phyloP scores from a whole-genome alignment of 2,888 invertebrate species.

The Aspidiotus rigidus region DNA sequence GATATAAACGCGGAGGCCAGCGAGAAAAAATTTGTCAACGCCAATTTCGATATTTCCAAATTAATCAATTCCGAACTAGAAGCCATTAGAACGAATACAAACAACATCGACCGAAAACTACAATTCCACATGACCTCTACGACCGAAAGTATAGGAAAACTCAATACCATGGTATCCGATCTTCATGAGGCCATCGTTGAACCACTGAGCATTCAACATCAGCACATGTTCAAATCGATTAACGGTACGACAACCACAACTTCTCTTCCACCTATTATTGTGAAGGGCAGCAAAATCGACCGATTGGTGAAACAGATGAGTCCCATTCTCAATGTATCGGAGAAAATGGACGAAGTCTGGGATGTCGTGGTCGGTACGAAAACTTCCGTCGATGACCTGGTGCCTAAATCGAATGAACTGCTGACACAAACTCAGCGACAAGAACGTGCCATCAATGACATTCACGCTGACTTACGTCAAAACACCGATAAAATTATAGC shows the following conservation, averaged over 20 bases:
- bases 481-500: constrained; percentile 81
- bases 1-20: constrained; percentile 80
- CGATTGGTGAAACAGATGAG: constrained; percentile 69
- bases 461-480: constrained; percentile 67
- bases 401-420: constrained; percentile 77
- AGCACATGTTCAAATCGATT: constrained; percentile 45
- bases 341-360: constrained; percentile 88
- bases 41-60: constrained; percentile 75
- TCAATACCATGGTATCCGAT: constrained; percentile 67
- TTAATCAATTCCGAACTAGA: constrained; percentile 73
- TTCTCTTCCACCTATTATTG: constrained; percentile 49
- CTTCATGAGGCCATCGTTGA: constrained; percentile 76
- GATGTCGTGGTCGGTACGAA: constrained; percentile 81
- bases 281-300: constrained; percentile 66
- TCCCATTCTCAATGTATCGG: constrained; percentile 71
- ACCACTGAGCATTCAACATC: constrained; percentile 47
- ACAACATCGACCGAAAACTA: constrained; percentile 54
- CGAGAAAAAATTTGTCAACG: constrained; percentile 74
- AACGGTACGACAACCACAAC: constrained; percentile 44
- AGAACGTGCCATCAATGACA: constrained; percentile 76
- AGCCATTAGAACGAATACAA: constrained; percentile 63
- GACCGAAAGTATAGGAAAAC: constrained; percentile 55
- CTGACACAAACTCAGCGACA: constrained; percentile 77
- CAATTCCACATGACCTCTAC: constrained; percentile 73
- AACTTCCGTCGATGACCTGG: constrained; percentile 72